Evolutionary conservation across 2,113 vertebrate genomes (phyloP).

Genomic region (Mungos mungo): DNA sequence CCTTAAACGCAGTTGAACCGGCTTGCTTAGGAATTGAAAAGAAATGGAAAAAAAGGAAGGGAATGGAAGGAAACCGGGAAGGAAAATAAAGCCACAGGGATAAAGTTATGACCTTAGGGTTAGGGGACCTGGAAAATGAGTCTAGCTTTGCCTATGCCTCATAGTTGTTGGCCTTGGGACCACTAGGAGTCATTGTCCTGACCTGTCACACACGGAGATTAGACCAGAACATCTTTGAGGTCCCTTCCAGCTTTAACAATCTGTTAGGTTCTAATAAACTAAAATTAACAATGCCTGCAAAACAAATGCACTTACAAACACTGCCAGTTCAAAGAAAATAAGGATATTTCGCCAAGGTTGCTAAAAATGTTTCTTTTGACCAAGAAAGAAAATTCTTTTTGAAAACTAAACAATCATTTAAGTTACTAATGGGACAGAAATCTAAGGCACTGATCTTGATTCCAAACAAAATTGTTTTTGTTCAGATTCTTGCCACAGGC

Average conservation of each 20-base stretch:
- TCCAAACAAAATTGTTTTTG: conserved; percentile 49
- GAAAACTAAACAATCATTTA: conserved; percentile 8
- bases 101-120: background rate
- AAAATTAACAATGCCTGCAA: conserved; percentile 4
- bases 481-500: conserved; percentile 1
- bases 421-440: conserved; percentile 14
- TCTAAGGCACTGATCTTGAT: background rate
- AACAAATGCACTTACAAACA: conserved; percentile 1
- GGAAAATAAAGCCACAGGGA: background rate
- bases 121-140: background rate
- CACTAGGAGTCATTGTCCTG: background rate
- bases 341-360: background rate
- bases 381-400: conserved; percentile 37
- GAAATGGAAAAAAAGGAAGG: background rate
- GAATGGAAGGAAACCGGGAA: fast-evolving
- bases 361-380: background rate
- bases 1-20: background rate
- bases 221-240: background rate
- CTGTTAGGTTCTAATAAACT: background rate
- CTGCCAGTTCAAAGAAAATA: background rate
- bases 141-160: background rate
- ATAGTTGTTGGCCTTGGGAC: background rate
- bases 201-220: background rate
- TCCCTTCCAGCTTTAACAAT: background rate
- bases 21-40: background rate